Evolutionary conservation across 2,888 invertebrate species (phyloP).

Genomic region (Notodonta ziczac): DNA sequence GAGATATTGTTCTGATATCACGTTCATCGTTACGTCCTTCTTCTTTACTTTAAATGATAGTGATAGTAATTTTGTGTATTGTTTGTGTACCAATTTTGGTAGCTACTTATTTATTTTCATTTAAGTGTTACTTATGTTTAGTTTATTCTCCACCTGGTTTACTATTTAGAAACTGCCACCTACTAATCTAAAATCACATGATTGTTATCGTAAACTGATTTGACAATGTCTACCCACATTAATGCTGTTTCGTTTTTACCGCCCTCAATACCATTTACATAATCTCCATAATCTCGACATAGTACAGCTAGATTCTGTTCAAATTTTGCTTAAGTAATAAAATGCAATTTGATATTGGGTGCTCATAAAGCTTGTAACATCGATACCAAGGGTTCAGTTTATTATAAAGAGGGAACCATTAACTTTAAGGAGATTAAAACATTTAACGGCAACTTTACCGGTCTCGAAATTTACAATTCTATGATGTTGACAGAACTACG

Average conservation of each 20-base stretch:
- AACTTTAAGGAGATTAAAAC: too few relatives aligned
- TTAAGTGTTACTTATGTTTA: background rate
- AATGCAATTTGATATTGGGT: background rate
- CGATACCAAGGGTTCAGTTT: too few relatives aligned
- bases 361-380: background rate
- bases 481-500: conserved; percentile 29
- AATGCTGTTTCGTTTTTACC: background rate
- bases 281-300: background rate
- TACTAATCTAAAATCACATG: conserved; percentile 4
- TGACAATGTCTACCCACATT: background rate
- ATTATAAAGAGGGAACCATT: too few relatives aligned
- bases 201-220: background rate
- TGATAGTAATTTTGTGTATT: background rate
- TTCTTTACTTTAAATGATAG: background rate
- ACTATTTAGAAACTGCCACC: conserved; percentile 2
- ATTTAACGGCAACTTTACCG: too few relatives aligned
- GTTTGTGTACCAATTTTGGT: background rate
- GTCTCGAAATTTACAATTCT: too few relatives aligned
- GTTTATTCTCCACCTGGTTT: background rate
- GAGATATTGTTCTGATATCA: background rate
- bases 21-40: background rate
- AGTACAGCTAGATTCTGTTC: background rate
- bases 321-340: background rate
- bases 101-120: background rate
- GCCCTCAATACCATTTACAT: background rate